phyloP scores from a whole-genome alignment of 2,113 vertebrate genomes.

The Micronycteris hirsuta region DNA sequence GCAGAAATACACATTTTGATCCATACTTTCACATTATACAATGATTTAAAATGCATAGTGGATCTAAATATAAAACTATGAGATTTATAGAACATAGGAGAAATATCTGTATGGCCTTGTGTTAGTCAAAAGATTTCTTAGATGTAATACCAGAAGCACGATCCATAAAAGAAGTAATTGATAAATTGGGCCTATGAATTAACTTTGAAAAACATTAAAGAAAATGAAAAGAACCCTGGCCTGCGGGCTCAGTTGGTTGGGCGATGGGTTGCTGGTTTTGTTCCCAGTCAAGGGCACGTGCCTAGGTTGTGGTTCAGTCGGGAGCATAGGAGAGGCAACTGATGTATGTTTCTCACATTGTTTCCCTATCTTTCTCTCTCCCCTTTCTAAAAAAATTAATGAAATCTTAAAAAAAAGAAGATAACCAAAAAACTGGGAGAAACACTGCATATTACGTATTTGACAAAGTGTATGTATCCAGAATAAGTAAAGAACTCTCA shows the following conservation, averaged over 20 bases:
- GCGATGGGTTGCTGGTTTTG: no score
- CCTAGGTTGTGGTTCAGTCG: no score
- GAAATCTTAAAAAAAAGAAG: neutral
- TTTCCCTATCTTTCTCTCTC: neutral
- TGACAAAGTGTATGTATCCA: neutral
- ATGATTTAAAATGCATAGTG: neutral
- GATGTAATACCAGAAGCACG: neutral
- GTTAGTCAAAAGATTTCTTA: constrained; percentile 22
- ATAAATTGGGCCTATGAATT: neutral
- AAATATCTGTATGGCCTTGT: neutral
- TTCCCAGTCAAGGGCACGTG: no score
- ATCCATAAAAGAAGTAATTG: neutral
- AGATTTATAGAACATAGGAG: neutral
- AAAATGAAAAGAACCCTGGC: neutral
- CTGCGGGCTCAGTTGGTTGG: neutral
- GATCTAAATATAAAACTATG: neutral
- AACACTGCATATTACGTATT: neutral
- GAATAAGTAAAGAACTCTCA: constrained; percentile 10
- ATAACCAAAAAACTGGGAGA: neutral
- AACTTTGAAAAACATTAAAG: neutral
- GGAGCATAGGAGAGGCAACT: no score
- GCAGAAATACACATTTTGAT: neutral
- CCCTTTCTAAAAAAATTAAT: no score
- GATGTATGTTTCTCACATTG: neutral
- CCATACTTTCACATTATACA: neutral